Base-by-base conservation (phyloP, 2,888 invertebrate genomes). In the Limnephilus auricula region DNA sequence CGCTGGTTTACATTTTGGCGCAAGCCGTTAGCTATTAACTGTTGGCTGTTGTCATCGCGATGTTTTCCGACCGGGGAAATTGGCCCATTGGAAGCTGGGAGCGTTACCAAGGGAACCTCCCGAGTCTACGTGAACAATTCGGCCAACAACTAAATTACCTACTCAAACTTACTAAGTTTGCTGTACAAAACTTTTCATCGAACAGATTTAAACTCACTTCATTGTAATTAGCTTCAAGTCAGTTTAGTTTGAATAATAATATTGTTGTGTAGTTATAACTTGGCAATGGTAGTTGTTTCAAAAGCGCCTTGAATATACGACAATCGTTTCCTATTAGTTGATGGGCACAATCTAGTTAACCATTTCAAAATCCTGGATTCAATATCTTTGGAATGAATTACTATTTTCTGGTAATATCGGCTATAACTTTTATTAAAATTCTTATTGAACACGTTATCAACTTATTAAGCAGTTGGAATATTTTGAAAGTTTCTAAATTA, bases 31-130 rank as follows among this genome's bases (percentile, higher is more conserved):
- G 25, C 18, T 50, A 13, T 45, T 45, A 13, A 18, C 18, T 18
- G 65, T 65, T 65, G 1, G 86, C 50, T 40, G 86, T 86, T 65
- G 86, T 40, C 86, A 50, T 50, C 86, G 50, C 50, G 45, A 50
- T 45, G 45, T 50, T 30, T 31, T 85, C 40, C 85, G 50, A 45
- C 50, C 50, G 31, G 31, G 50, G 50, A 86, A 86, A 50, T 86
- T 86, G 86, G 86, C 86, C 87, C n/a, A 32, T 34, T 32, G 78
- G 37, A 78, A 25, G 34, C 78, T 30, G 50, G 31, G 15, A 45
- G 12, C 37, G 87, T 88, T 88, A 78, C 87, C 87, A 78, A 78
- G 87, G 87, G 87, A 88, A 88, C 87, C 86, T 65, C 86, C 15
- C 45, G 30, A 45, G 37, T 15, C 82, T 32, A 6, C 15, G 15